phyloP scores from a whole-genome alignment of 2,797 vertebrate genomes.

The Myoxocephalus aenaeus region DNA sequence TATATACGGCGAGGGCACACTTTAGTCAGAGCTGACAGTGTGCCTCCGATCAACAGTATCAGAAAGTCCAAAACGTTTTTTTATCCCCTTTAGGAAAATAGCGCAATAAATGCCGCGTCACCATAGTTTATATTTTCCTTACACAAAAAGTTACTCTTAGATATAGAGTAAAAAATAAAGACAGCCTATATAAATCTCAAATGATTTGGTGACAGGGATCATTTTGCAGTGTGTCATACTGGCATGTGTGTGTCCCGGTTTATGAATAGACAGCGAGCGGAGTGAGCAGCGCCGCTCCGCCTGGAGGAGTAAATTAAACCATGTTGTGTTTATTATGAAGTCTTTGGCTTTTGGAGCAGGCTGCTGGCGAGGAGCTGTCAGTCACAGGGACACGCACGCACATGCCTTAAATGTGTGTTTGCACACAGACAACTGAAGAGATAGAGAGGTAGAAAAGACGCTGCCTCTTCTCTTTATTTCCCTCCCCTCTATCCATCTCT shows the following conservation, averaged over 20 bases:
- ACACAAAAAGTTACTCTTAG: background rate
- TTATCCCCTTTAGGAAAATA: background rate
- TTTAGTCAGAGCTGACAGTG: background rate
- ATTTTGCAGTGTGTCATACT: slow-evolving; percentile 36
- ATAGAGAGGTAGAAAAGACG: slow-evolving; percentile 26
- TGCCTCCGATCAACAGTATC: slow-evolving; percentile 1
- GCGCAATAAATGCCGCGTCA: background rate
- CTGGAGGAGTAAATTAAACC: slow-evolving; percentile 75
- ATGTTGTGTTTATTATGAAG: slow-evolving; percentile 77
- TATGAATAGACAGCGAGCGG: slow-evolving; percentile 51
- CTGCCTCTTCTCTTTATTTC: slow-evolving; percentile 48
- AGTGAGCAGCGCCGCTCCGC: slow-evolving; percentile 58
- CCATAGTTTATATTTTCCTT: background rate
- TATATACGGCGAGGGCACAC: background rate
- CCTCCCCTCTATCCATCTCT: slow-evolving; percentile 46
- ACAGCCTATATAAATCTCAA: background rate
- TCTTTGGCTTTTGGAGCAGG: slow-evolving; percentile 66
- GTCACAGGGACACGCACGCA: slow-evolving; percentile 64
- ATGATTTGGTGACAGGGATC: background rate
- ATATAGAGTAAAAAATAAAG: background rate
- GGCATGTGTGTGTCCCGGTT: slow-evolving; percentile 23
- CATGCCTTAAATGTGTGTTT: background rate
- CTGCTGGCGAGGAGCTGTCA: slow-evolving; percentile 75
- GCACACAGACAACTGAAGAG: slow-evolving; percentile 12
- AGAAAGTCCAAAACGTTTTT: background rate